phyloP scores from a whole-genome alignment of 2,797 vertebrate species.

The Myiotriccus ornatus region DNA sequence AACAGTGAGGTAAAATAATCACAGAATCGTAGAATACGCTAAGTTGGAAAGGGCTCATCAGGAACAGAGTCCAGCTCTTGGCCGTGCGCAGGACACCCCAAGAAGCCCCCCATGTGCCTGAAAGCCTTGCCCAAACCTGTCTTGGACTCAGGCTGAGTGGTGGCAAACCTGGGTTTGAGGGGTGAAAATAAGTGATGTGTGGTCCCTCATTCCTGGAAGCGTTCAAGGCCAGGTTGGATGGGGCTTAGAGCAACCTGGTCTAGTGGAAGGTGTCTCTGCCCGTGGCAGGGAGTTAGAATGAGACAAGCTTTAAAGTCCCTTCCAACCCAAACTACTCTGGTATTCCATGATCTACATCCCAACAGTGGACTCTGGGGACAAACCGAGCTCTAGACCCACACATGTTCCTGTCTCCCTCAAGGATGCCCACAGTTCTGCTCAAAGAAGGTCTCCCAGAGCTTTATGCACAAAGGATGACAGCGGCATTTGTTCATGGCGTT shows the following conservation, averaged over 20 bases:
- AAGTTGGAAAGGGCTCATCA: not conserved
- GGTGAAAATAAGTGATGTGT: too few species aligned
- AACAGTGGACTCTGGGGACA: not conserved
- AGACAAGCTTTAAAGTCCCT: not conserved
- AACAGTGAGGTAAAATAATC: not conserved
- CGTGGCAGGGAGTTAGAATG: not conserved
- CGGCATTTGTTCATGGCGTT: not conserved
- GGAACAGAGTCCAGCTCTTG: not conserved
- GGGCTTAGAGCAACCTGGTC: not conserved
- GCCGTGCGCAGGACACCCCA: not conserved
- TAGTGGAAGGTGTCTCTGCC: not conserved
- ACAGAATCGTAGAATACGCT: too few species aligned
- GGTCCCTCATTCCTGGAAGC: not conserved
- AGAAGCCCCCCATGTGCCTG: not conserved
- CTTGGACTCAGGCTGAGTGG: accelerated
- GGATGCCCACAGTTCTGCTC: not conserved
- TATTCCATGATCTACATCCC: not conserved
- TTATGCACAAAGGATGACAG: too few species aligned
- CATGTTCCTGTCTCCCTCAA: too few species aligned
- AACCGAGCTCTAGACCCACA: not conserved
- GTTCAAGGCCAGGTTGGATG: not conserved
- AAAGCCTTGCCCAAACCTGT: not conserved
- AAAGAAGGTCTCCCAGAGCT: not conserved
- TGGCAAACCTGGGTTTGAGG: accelerated
- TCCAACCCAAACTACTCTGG: not conserved